Base-by-base conservation (phyloP, 2,797 vertebrate species). In the Peromyscus attwateri region DNA sequence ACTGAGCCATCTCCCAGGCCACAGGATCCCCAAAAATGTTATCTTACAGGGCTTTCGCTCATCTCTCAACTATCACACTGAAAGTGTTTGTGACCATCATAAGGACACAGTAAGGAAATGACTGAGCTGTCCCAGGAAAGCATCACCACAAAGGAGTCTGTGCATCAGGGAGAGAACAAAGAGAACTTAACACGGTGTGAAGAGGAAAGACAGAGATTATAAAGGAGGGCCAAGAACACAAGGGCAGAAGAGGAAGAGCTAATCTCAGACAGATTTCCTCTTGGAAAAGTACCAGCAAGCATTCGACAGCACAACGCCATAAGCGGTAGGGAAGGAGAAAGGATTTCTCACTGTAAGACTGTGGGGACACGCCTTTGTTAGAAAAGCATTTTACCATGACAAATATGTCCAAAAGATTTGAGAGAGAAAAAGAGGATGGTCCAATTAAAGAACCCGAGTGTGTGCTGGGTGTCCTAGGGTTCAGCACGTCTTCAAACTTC, bases 191-290 rank as follows among this genome's bases (percentile, higher is more conserved):
- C 62, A 52, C 29, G 6, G 27, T 27, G 12, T 66, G n/a, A 68
- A 91, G 34, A 49, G 64, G 46, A 55, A 79, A 85, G 40, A 57
- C 40, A 70, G 60, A 82, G 66, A 62, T 85, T 31, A 81, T 81
- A 27, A 60, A 60, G 64, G 66, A 16, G 27, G 17, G 14, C 37
- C 25, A 10, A 88, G 62, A 84, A 31, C 57, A 1, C 34, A 11
- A 81, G 21, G 19, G 25, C 2, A 76, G 87, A 55, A 66, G 83
- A 40, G 76, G 83, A 87, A 92, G 62, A 91, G 43, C 40, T 76
- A 70, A 87, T 89, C 25, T 93, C 87, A 64, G 82, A 95, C 57
- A 60, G 55, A 83, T 29, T 92, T 87, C 46, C 95, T 92, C 57
- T 80, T 80, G 79, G 89, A 93, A 95, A 92, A 31, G 23, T 2